Evolutionary conservation across 1,140 invertebrate genomes (phyloP).

Genomic region (Pogonus chalceus): DNA sequence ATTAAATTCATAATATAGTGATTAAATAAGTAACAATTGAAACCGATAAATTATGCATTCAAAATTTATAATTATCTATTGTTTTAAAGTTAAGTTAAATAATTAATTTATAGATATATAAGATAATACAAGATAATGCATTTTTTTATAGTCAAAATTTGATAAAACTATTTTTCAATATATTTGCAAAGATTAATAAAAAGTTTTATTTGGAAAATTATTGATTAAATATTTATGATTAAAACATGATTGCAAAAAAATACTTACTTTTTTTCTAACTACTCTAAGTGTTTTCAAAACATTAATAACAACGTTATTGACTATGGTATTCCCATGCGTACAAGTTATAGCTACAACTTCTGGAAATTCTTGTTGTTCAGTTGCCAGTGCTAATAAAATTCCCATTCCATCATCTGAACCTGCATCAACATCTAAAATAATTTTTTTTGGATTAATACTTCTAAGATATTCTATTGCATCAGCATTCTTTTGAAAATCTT

Average conservation of each 20-base stretch:
- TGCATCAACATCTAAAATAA: conserved; percentile 45
- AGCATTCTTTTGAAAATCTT: not conserved
- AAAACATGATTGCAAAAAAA: too few relatives aligned
- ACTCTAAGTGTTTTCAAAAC: conserved; percentile 43
- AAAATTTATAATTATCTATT: too few relatives aligned
- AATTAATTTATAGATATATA: too few relatives aligned
- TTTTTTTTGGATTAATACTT: conserved; percentile 19
- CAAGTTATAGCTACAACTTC: conserved; percentile 49
- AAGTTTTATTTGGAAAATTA: too few relatives aligned
- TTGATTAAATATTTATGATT: too few relatives aligned
- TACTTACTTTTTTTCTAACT: conserved; percentile 8
- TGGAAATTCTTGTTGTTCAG: conserved; percentile 25
- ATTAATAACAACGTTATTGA: conserved; percentile 48
- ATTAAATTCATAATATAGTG: too few relatives aligned
- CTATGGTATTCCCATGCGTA: conserved; percentile 47
- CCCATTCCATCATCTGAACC: conserved; percentile 47
- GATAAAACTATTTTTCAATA: not conserved
- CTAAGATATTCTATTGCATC: not conserved
- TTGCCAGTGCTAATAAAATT: conserved; percentile 36
- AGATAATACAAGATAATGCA: too few relatives aligned
- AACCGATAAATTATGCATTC: too few relatives aligned
- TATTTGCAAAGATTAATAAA: not conserved
- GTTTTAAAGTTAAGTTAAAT: too few relatives aligned
- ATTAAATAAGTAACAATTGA: too few relatives aligned
- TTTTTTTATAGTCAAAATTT: not conserved